These are phyloP conservation scores for Ennomos quercinarius DNA, from an alignment of 2,888 invertebrate species.

Conservation along the genomic window DNA sequence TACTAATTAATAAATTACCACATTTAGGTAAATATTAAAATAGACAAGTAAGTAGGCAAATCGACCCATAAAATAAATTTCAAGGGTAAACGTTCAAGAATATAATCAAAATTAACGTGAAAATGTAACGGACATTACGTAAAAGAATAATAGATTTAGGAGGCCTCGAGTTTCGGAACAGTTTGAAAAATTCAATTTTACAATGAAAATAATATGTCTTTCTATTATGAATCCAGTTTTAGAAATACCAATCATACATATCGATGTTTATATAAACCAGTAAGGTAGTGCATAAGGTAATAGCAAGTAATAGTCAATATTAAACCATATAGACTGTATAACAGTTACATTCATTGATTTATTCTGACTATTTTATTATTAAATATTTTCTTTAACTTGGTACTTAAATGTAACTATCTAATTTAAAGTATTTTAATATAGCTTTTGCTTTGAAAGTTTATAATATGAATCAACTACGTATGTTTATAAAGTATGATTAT, in stretches of 20 bases:
- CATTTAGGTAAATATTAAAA: conserved; percentile 55
- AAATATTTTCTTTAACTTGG: conserved; percentile 27
- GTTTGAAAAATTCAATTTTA: conserved; percentile 60
- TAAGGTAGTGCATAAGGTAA: conserved; percentile 63
- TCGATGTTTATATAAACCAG: conserved; percentile 79
- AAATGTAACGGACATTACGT: conserved; percentile 62
- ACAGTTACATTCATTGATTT: conserved; percentile 66
- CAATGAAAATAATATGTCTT: conserved; percentile 53
- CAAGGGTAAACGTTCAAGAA: conserved; percentile 62
- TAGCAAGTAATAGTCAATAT: conserved; percentile 80
- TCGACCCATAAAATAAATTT: conserved; percentile 43
- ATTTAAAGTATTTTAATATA: conserved; percentile 31
- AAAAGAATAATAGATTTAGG: conserved; percentile 64
- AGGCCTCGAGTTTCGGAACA: conserved; percentile 59
- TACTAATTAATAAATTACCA: conserved; percentile 55
- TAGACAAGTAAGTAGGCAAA: conserved; percentile 46
- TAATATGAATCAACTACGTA: conserved; percentile 39
- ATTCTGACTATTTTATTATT: conserved; percentile 39
- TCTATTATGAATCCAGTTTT: conserved; percentile 67
- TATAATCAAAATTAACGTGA: conserved; percentile 74
- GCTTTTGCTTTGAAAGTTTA: conserved; percentile 43
- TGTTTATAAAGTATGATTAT: conserved; percentile 38
- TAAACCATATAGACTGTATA: conserved; percentile 75
- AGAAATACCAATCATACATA: conserved; percentile 83
- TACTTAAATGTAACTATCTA: conserved; percentile 25